Percentiles rank a stretch among this genome's conserved stretches.
Conservation (phyloP, 2,113 vertebrate species). For the Mus spicilegus region DNA sequence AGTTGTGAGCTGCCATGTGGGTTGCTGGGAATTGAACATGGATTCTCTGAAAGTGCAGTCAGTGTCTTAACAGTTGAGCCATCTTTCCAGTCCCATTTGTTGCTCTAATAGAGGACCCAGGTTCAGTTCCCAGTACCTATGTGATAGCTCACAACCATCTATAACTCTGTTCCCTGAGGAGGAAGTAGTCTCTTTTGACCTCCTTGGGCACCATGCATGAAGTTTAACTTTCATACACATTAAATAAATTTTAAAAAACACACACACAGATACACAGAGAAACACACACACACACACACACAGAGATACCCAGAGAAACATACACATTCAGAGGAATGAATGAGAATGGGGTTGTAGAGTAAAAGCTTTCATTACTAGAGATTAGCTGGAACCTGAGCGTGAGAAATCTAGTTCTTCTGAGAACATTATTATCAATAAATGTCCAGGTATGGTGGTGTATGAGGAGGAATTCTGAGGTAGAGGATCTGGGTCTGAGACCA, state of each 20-base stretch:
- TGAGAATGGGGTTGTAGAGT: neutral
- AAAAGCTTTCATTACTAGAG: neutral
- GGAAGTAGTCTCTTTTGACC: neutral
- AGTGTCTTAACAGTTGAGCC: neutral
- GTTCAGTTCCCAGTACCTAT: neutral
- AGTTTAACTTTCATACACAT: neutral
- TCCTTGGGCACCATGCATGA: neutral
- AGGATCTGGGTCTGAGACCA: neutral
- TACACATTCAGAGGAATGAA: neutral
- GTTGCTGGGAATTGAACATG: neutral
- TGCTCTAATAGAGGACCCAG: neutral
- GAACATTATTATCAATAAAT: neutral
- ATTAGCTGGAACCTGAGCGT: neutral
- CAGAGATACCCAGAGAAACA: neutral
- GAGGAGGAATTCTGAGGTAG: neutral
- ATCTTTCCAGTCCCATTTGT: neutral
- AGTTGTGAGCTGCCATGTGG: neutral
- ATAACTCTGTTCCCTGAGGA: neutral
- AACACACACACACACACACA: neutral
- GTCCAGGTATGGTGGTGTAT: neutral
- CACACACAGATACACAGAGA: neutral
- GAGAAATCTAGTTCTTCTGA: neutral
- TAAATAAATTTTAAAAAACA: neutral
- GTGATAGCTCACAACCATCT: neutral
- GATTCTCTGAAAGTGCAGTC: neutral